Base-by-base conservation (phyloP, 2,888 invertebrate genomes). In the Trichogramma evanescens region DNA sequence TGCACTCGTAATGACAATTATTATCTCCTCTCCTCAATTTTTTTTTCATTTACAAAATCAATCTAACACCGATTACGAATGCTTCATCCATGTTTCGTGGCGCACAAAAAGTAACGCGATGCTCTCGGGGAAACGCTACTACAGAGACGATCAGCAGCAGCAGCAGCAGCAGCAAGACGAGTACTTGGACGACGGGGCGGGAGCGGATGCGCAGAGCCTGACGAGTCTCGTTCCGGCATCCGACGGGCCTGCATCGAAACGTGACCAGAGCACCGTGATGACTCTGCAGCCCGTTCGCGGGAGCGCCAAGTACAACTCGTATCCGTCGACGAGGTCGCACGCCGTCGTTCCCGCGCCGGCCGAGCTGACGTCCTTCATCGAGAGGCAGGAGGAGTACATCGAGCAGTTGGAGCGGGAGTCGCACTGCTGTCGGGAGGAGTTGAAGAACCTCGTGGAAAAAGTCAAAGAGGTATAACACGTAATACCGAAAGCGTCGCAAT, bases 371-470 rank as follows among this genome's bases (percentile, higher is more conserved):
- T 84, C 86, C 68, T 92, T 91, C 71, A 89, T 92, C 53, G 89
- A 91, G 76, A 86, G 89, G 65, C 92, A 93, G 69, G 92, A 92
- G 71, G 91, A 91, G 69, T 92, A 93, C 71, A 92, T 93, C 54
- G 89, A 91, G 65, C 92, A 93, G 73, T 75, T 93, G 55, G 92
- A 93, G 74, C 84, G 88, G 67, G 92, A 93, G 79, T 91, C 91
- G 46, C 87, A 88, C 70, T 91, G 89, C 72, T 92, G 91, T 74
- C 84, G 89, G 78, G 89, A 88, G 55, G 91, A 92, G 75, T 77
- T 93, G 6, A 85, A 88, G 66, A 87, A 86, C 70, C 81, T 92
- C 10, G 79, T 92, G 9, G 86, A 87, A 1, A 91, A 91, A 81
- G 91, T 93, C 4, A 89, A 89, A 74, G 91, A 91, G 75, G 90